Conservation (phyloP, 2,113 vertebrate species). For the Thryonomys swinderianus region DNA sequence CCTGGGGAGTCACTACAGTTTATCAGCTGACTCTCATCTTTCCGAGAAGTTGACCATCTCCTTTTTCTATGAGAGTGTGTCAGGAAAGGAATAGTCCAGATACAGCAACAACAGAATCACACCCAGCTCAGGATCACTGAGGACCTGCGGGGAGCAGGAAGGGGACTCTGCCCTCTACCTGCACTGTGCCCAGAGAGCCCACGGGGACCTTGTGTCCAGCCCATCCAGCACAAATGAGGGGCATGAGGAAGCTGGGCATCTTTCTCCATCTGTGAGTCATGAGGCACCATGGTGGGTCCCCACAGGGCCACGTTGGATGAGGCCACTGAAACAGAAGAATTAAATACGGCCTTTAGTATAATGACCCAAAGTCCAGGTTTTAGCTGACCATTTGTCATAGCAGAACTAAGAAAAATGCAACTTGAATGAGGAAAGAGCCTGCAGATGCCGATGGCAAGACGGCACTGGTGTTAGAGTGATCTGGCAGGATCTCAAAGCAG, state of each 20-base stretch:
- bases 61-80: too few relatives aligned
- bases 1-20: too few relatives aligned
- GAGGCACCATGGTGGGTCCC: too few relatives aligned
- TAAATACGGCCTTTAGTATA: not conserved
- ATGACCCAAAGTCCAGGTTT: not conserved
- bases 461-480: not conserved
- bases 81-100: too few relatives aligned
- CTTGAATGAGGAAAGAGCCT: not conserved
- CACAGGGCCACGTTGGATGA: not conserved
- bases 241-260: not conserved
- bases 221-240: not conserved
- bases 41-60: too few relatives aligned
- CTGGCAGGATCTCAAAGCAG: not conserved
- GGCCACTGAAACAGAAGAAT: not conserved
- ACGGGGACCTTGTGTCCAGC: not conserved
- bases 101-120: too few relatives aligned
- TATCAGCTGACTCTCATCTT: too few relatives aligned
- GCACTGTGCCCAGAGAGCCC: not conserved
- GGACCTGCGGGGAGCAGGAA: not conserved
- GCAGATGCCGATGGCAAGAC: not conserved
- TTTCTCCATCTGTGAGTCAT: not conserved
- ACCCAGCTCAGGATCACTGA: not conserved
- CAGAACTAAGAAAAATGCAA: not conserved
- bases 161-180: not conserved
- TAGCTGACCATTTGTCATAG: not conserved